phyloP scores from a whole-genome alignment of 2,888 invertebrate species.

The Drosophila sordidapex region DNA sequence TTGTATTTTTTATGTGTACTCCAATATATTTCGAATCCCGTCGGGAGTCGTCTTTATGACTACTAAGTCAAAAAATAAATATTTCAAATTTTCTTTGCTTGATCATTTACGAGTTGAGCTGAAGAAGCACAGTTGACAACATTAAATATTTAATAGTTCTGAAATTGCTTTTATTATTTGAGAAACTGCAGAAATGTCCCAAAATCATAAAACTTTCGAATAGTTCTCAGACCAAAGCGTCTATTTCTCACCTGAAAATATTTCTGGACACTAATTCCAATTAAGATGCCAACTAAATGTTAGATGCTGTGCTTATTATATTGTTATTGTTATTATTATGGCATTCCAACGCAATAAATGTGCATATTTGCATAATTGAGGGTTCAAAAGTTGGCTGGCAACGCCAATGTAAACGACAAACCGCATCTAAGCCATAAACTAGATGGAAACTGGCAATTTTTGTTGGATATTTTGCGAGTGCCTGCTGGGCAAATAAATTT shows the following conservation, averaged over 20 bases:
- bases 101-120: not conserved
- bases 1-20: not conserved
- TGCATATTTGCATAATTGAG: constrained; percentile 61
- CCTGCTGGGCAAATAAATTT: constrained; percentile 28
- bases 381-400: constrained; percentile 68
- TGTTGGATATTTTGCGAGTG: constrained; percentile 47
- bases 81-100: not conserved
- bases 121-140: not conserved
- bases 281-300: not conserved
- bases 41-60: not conserved
- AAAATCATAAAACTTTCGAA: not conserved
- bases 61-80: not conserved
- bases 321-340: constrained; percentile 12
- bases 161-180: not conserved
- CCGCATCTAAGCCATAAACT: constrained; percentile 29
- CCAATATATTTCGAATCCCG: not conserved
- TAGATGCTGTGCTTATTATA: constrained; percentile 9
- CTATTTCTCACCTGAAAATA: not conserved
- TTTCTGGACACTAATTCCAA: not conserved
- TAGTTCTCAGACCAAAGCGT: not conserved
- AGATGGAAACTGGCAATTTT: constrained; percentile 46
- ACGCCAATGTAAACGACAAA: constrained; percentile 52
- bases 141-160: not conserved
- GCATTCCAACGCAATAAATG: constrained; percentile 9
- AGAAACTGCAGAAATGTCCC: not conserved